Evolutionary conservation across 2,888 invertebrate genomes (phyloP), one percentile per base, ranked within the genome.

Genomic region (Galerucella calmariensis): DNA sequence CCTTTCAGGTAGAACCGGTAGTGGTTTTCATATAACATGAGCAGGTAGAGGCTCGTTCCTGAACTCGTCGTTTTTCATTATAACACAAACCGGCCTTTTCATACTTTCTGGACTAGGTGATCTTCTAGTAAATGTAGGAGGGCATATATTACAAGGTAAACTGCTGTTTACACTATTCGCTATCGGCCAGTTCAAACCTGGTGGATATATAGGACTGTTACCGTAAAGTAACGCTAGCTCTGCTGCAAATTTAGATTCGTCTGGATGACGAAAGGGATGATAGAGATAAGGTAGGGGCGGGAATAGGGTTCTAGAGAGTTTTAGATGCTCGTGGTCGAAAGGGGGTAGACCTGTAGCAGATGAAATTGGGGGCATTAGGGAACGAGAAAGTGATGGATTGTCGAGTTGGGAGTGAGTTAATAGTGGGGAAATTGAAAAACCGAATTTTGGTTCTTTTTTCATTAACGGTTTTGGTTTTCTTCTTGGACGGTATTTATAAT

Each of bases 401-500:
- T 90, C 89, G 73, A 87, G 85, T 69, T 77, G 77, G 0, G 86
- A 75, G 0, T 92, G 90, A 0, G 92, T 91, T 86, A 92, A 88
- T 14, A 92, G 88, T 0, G 92, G 92, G 73, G 91, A 90, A 83
- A 93, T 90, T 5, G 92, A 90, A 86, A 92, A 93, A 6, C 92
- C 92, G 84, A 92, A 93, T 84, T 94, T 94, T 35, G 92, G 92
- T 82, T 94, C 94, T 81, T 94, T 94, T 86, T 95, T 95, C 78
- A 94, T 91, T 14, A 95, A 89, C 0, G 95, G 94, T 86, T 96
- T 96, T 5, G 96, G 96, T 87, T 96, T 96, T 83, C 96, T 90
- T 71, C 96, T 90, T 12, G 96, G 96, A 62, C 96, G 91, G 89
- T 96, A 96, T 88, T 96, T 96, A 90, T 96, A 96, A 88, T 96